Evolutionary conservation across 1,140 invertebrate genomes (phyloP).

Genomic region (Heliconius himera): DNA sequence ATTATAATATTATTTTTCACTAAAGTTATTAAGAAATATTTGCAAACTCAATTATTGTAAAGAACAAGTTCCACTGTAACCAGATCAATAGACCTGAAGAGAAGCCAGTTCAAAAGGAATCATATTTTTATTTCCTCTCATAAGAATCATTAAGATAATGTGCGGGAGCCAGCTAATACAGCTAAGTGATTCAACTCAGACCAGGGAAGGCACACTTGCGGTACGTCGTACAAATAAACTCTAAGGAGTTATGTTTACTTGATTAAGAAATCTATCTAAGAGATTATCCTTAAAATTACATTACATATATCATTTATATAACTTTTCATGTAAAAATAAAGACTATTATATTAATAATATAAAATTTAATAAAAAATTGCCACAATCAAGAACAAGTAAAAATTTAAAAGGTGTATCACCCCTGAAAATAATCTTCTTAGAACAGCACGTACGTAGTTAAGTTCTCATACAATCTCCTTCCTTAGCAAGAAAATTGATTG

Average conservation of each 20-base stretch:
- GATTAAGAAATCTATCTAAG: background rate
- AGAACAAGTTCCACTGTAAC: background rate
- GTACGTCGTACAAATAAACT: background rate
- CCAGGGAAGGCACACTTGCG: background rate
- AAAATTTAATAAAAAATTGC: background rate
- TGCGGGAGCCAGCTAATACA: constrained; percentile 35
- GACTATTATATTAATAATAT: background rate
- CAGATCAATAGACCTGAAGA: background rate
- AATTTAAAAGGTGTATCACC: background rate
- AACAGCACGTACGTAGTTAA: constrained; percentile 15
- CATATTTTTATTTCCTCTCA: constrained; percentile 49
- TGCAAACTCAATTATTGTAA: background rate
- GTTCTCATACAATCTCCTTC: background rate
- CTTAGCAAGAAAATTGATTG: constrained; percentile 28
- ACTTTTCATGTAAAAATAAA: background rate
- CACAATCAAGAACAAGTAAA: background rate
- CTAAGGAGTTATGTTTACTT: background rate
- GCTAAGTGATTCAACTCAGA: constrained; percentile 29
- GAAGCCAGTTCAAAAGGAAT: constrained; percentile 33
- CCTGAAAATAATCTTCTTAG: constrained; percentile 18
- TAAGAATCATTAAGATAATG: constrained; percentile 47
- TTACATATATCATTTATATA: no score
- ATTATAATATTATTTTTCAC: no score
- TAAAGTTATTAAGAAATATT: no score
- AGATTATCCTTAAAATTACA: background rate